Percentiles rank a stretch among this genome's conserved stretches.
Evolutionary conservation across 2,888 invertebrate species (phyloP).

Genomic region (Malacosoma neustria): DNA sequence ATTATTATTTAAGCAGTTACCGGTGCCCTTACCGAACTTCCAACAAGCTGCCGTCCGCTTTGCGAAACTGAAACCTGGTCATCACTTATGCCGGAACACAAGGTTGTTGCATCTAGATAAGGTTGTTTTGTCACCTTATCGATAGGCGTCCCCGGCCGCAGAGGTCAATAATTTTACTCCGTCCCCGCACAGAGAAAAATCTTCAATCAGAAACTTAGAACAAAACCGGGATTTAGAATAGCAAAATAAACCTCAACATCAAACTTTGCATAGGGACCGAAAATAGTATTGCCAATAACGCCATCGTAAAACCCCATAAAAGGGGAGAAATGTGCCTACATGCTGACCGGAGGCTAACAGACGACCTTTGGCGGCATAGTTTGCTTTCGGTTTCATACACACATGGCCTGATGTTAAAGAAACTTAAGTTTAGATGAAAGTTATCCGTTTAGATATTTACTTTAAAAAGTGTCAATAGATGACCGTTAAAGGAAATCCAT

Average conservation of each 20-base stretch:
- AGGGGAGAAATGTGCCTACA: conserved; percentile 49
- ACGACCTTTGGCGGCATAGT: conserved; percentile 25
- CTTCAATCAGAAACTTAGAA: no score
- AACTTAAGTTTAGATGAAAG: neutral
- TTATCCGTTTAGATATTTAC: neutral
- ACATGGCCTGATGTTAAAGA: neutral
- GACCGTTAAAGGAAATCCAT: neutral
- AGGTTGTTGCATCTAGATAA: no score
- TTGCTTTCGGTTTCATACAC: conserved; percentile 16
- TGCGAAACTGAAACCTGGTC: no score
- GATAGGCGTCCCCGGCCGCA: neutral
- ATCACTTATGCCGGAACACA: no score
- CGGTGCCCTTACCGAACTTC: no score
- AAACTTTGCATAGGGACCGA: no score
- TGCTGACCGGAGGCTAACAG: conserved; percentile 31
- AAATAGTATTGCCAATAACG: neutral
- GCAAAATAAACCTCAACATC: no score
- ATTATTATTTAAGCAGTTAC: no score
- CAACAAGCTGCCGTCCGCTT: no score
- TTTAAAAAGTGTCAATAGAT: neutral
- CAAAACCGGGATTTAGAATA: no score
- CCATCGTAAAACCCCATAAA: conserved; percentile 30
- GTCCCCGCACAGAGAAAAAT: neutral
- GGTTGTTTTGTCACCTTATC: neutral
- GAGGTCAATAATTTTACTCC: neutral